Percentiles rank a stretch among this genome's conserved stretches.
These are phyloP conservation scores for Oryzias sinensis DNA, from an alignment of 2,797 vertebrate species.

Conservation along the genomic window DNA sequence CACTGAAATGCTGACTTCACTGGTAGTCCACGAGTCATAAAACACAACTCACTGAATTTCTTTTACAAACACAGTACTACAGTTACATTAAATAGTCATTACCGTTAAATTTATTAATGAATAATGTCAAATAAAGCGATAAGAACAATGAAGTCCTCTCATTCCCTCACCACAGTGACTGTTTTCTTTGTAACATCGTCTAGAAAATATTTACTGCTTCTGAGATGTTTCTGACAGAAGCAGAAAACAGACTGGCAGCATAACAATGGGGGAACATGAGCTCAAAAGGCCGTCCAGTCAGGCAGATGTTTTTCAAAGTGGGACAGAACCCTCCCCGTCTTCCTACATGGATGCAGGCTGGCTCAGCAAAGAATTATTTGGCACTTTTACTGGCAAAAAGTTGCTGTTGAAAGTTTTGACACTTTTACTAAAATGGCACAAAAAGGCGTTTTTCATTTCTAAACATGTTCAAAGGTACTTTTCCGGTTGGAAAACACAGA, in stretches of 20 bases:
- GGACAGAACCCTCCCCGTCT: slow-evolving; percentile 62
- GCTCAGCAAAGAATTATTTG: slow-evolving; percentile 78
- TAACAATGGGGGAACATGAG: slow-evolving; percentile 72
- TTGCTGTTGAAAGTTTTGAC: slow-evolving; percentile 65
- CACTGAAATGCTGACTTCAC: slow-evolving; percentile 83
- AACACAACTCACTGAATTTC: slow-evolving; percentile 83
- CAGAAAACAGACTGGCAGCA: slow-evolving; percentile 81
- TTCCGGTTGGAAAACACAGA: slow-evolving; percentile 61
- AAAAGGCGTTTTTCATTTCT: slow-evolving; percentile 61
- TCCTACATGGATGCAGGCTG: slow-evolving; percentile 72
- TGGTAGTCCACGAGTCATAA: slow-evolving; percentile 85
- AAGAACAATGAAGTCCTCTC: slow-evolving; percentile 78
- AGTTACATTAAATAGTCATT: slow-evolving; percentile 83
- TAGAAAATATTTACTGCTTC: slow-evolving; percentile 75
- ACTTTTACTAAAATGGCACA: slow-evolving; percentile 66
- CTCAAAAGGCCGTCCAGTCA: slow-evolving; percentile 62
- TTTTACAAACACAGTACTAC: slow-evolving; percentile 84
- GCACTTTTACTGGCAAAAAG: slow-evolving; percentile 72
- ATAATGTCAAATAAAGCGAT: slow-evolving; percentile 76
- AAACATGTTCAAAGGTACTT: slow-evolving; percentile 50
- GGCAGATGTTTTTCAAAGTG: slow-evolving; percentile 65
- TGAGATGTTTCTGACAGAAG: slow-evolving; percentile 71
- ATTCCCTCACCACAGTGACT: slow-evolving; percentile 71
- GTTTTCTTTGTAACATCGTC: slow-evolving; percentile 71
- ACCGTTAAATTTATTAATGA: slow-evolving; percentile 81